These are phyloP conservation scores for Chaenocephalus aceratus DNA, from an alignment of 2,113 vertebrate species.

Conservation along the genomic window DNA sequence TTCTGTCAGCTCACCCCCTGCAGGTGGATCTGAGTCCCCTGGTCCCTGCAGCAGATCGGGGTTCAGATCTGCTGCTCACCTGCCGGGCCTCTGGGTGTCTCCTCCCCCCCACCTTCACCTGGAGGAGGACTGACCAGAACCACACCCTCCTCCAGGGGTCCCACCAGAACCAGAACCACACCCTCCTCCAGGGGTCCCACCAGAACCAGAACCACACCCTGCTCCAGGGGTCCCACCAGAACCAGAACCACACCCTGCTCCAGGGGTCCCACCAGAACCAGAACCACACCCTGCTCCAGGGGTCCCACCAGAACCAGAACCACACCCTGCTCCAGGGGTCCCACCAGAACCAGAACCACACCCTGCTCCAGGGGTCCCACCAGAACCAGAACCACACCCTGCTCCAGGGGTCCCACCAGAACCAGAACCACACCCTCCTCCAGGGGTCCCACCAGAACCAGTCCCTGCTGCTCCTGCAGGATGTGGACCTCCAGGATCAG, in stretches of 20 bases:
- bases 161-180: background rate
- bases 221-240: constrained; percentile 22
- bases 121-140: constrained; percentile 54
- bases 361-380: constrained; percentile 17
- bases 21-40: constrained; percentile 65
- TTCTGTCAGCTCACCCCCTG: constrained; percentile 69
- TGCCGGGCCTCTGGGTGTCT: constrained; percentile 70
- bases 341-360: constrained; percentile 21
- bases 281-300: background rate
- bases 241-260: constrained; percentile 21
- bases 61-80: constrained; percentile 62
- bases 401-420: constrained; percentile 22
- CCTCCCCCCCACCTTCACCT: constrained; percentile 63
- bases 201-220: constrained; percentile 8
- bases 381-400: no score
- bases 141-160: background rate
- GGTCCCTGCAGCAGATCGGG: constrained; percentile 46
- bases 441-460: no score
- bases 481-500: constrained; percentile 65
- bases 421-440: constrained; percentile 21
- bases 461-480: constrained; percentile 50
- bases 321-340: background rate
- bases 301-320: constrained; percentile 21
- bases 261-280: no score
- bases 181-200: background rate